Percentiles rank a stretch among this genome's conserved stretches.
Conservation (phyloP, 2,888 invertebrate species). For the Phlogophora meticulosa region DNA sequence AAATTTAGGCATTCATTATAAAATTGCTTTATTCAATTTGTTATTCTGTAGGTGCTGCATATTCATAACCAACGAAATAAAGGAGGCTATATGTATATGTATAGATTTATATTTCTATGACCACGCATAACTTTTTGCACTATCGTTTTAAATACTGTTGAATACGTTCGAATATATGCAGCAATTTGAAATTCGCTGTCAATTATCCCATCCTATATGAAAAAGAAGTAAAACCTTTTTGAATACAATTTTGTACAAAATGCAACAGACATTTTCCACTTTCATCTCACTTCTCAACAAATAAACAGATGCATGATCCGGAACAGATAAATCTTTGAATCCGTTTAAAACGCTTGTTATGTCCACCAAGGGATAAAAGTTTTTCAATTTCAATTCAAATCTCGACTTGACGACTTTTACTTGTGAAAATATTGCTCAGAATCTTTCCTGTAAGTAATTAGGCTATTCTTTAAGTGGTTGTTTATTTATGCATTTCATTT, state of each 20-base stretch:
- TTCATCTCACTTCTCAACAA: conserved; percentile 25
- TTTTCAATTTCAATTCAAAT: conserved; percentile 87
- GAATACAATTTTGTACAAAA: neutral
- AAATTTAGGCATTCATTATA: too few species aligned
- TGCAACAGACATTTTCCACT: conserved; percentile 2
- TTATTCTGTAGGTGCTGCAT: too few species aligned
- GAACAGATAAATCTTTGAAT: conserved; percentile 69
- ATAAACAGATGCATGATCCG: conserved; percentile 47
- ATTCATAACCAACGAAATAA: too few species aligned
- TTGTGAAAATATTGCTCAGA: conserved; percentile 74
- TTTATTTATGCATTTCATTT: conserved; percentile 34
- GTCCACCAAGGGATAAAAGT: conserved; percentile 79
- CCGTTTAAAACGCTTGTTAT: conserved; percentile 77
- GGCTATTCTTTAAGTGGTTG: conserved; percentile 63
- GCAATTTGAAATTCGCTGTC: too few species aligned
- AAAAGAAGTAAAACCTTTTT: too few species aligned
- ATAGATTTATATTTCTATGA: too few species aligned
- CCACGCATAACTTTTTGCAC: too few species aligned
- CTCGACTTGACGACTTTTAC: conserved; percentile 75
- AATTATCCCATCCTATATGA: too few species aligned
- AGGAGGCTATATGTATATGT: too few species aligned
- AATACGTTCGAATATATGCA: too few species aligned
- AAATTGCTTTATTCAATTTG: too few species aligned
- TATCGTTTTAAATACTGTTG: too few species aligned
- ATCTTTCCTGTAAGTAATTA: conserved; percentile 65